Evolutionary conservation across 2,797 vertebrate species (phyloP).

Genomic region (Ctenopoma kingsleyae): DNA sequence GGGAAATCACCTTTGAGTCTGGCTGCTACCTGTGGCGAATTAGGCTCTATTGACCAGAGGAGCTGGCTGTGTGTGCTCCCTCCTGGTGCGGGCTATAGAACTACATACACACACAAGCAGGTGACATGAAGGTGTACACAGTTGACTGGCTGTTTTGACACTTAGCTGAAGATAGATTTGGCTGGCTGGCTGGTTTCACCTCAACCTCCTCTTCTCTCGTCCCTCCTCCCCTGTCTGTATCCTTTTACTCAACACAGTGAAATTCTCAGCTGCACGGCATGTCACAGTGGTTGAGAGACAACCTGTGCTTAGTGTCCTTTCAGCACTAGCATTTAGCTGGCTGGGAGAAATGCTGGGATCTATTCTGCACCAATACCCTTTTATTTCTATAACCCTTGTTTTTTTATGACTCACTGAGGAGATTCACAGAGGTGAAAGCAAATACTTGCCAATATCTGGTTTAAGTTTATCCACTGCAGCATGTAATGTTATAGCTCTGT

Average conservation of each 20-base stretch:
- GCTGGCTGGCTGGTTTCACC: slow-evolving; percentile 65
- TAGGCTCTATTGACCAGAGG: slow-evolving; percentile 82
- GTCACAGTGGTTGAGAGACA: slow-evolving; percentile 68
- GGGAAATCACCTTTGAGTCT: slow-evolving; percentile 76
- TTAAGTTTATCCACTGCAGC: slow-evolving; percentile 24
- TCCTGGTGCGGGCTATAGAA: slow-evolving; percentile 55
- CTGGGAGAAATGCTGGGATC: slow-evolving; percentile 60
- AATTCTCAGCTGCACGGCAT: slow-evolving; percentile 53
- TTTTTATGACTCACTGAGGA: slow-evolving; percentile 44
- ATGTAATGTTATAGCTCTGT: background rate
- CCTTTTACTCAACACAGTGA: slow-evolving; percentile 72
- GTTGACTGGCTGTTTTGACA: slow-evolving; percentile 75
- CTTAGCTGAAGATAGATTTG: slow-evolving; percentile 64
- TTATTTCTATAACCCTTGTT: slow-evolving; percentile 53
- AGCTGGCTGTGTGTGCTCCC: slow-evolving; percentile 61
- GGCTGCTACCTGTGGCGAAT: slow-evolving; percentile 80
- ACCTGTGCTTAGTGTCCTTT: slow-evolving; percentile 75
- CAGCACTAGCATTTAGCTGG: slow-evolving; percentile 67
- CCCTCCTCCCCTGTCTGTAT: slow-evolving; percentile 53
- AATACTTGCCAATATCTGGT: slow-evolving; percentile 19
- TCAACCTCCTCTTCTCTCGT: slow-evolving; percentile 29
- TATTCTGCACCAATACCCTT: slow-evolving; percentile 62
- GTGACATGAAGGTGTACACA: slow-evolving; percentile 57
- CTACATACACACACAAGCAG: slow-evolving; percentile 43
- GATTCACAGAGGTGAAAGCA: slow-evolving; percentile 47